These are phyloP conservation scores for Daubentonia madagascariensis DNA, from an alignment of 2,113 vertebrate genomes.

Conservation along the genomic window DNA sequence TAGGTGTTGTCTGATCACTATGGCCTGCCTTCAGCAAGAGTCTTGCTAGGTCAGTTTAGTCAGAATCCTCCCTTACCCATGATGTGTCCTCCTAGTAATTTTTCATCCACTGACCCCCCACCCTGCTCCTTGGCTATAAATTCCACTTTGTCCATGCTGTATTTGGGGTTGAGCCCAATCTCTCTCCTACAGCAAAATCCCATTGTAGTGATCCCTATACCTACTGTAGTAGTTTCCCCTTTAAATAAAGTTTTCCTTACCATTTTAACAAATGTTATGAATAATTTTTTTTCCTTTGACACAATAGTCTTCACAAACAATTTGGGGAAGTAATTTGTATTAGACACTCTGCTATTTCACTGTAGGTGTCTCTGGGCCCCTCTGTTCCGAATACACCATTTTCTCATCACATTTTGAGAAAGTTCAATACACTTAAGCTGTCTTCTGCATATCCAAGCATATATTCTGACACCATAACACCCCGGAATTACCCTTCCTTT, in stretches of 20 bases:
- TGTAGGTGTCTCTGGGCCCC: fast-evolving
- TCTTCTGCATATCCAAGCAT: background rate
- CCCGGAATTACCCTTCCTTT: background rate
- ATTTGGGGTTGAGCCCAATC: background rate
- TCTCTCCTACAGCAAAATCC: background rate
- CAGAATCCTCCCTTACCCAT: background rate
- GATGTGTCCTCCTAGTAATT: background rate
- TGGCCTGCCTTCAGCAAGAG: background rate
- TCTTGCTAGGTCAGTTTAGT: background rate
- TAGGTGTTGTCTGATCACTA: background rate
- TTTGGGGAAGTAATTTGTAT: background rate
- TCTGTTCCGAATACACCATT: background rate
- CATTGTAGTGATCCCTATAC: background rate
- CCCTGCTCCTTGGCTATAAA: background rate
- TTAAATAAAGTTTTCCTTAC: background rate
- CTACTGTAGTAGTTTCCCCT: background rate
- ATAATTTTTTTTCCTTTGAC: background rate
- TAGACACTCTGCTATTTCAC: background rate
- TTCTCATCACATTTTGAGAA: background rate
- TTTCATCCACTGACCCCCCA: background rate
- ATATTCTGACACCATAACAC: background rate
- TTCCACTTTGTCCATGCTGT: background rate
- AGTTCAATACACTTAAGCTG: background rate
- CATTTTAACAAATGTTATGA: background rate
- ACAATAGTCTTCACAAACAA: background rate